phyloP scores from a whole-genome alignment of 2,797 vertebrate genomes.

The Lateolabrax maculatus region DNA sequence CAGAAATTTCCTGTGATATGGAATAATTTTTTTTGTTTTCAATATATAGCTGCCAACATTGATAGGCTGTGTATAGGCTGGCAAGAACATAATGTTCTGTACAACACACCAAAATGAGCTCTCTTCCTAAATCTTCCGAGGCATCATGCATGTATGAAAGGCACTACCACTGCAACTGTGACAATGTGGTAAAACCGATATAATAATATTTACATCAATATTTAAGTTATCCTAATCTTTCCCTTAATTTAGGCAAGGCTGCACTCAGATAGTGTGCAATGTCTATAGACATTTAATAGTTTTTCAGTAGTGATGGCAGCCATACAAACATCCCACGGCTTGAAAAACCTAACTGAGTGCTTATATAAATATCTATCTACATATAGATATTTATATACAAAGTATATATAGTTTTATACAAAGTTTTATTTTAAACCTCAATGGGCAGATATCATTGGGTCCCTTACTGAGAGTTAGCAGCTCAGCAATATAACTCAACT shows the following conservation, averaged over 20 bases:
- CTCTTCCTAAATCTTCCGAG: neutral
- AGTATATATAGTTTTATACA: no score
- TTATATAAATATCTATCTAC: no score
- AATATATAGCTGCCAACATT: neutral
- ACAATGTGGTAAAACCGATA: neutral
- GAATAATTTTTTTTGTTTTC: neutral
- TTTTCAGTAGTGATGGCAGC: neutral
- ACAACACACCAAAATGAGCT: neutral
- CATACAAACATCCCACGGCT: neutral
- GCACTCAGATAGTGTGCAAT: neutral
- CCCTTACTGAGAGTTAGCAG: neutral
- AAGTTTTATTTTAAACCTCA: neutral
- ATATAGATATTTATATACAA: no score
- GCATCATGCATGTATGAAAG: neutral
- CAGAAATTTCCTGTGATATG: neutral
- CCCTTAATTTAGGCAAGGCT: neutral
- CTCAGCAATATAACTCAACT: neutral
- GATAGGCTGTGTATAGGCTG: neutral
- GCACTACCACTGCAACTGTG: neutral
- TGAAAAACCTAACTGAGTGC: neutral
- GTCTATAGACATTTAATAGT: neutral
- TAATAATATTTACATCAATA: neutral
- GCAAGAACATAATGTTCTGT: constrained; percentile 23
- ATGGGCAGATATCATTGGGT: rapidly evolving
- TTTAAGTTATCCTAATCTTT: neutral